Conservation (phyloP, 2,797 vertebrate genomes). For the Cottoperca gobio region DNA sequence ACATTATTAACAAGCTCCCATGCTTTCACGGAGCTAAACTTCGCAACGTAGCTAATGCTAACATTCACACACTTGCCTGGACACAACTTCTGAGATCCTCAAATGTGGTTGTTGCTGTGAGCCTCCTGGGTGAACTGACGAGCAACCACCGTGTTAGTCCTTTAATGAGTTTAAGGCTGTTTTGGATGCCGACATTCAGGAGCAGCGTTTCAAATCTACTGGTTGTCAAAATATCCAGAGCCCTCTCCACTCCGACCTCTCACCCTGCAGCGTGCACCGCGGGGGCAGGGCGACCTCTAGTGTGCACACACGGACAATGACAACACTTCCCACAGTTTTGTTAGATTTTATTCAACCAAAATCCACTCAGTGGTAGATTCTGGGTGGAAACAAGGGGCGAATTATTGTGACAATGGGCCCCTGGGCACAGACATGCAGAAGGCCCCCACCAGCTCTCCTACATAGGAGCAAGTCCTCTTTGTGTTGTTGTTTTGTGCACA, state of each 20-base stretch:
- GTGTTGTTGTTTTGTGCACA: too few species aligned
- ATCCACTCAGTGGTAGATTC: not conserved
- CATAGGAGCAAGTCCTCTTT: too few species aligned
- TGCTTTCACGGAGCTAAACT: slow-evolving; percentile 40
- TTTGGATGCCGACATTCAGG: not conserved
- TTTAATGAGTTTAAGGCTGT: not conserved
- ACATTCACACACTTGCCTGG: slow-evolving; percentile 58
- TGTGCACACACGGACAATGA: not conserved
- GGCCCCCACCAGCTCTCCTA: too few species aligned
- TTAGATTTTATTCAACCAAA: not conserved
- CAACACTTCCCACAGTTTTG: not conserved
- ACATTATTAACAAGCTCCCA: slow-evolving; percentile 7
- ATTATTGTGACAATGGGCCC: too few species aligned
- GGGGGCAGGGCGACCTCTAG: slow-evolving; percentile 49
- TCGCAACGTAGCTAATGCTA: slow-evolving; percentile 52
- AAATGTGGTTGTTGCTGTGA: not conserved
- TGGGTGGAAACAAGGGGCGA: not conserved
- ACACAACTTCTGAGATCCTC: slow-evolving; percentile 40
- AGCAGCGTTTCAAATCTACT: slow-evolving; percentile 11
- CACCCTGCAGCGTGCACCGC: not conserved
- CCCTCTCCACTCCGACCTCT: slow-evolving; percentile 77
- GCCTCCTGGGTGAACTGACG: not conserved
- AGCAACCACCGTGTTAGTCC: not conserved
- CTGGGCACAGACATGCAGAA: too few species aligned
- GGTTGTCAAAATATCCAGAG: slow-evolving; percentile 55